These are phyloP conservation scores for Hofmannophila pseudospretella DNA, from an alignment of 2,888 invertebrate species.

Conservation along the genomic window DNA sequence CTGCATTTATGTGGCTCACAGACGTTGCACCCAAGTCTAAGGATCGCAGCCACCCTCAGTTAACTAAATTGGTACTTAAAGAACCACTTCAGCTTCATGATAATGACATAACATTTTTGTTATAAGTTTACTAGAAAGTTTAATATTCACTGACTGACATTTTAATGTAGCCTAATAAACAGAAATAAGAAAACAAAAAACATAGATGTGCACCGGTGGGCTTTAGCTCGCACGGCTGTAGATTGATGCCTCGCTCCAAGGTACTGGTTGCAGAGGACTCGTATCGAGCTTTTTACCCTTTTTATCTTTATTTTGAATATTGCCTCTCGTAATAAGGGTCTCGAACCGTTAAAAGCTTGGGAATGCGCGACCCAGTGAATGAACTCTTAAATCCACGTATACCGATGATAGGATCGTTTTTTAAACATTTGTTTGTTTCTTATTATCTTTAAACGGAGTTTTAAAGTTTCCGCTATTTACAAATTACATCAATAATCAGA, in stretches of 20 bases:
- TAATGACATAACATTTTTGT: too few relatives aligned
- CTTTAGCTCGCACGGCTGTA: constrained; percentile 57
- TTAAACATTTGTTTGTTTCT: constrained; percentile 14
- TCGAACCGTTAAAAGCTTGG: constrained; percentile 51
- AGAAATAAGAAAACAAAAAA: constrained; percentile 54
- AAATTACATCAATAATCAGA: too few relatives aligned
- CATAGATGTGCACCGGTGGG: constrained; percentile 58
- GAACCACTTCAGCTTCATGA: too few relatives aligned
- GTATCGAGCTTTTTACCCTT: constrained; percentile 55
- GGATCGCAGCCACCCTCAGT: too few relatives aligned
- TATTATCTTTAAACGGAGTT: neutral
- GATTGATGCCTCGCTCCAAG: constrained; percentile 59
- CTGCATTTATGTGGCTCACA: too few relatives aligned
- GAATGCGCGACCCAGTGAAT: constrained; percentile 48
- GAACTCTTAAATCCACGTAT: constrained; percentile 49
- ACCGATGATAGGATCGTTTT: constrained; percentile 32
- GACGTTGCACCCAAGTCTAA: too few relatives aligned
- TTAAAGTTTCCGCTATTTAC: neutral
- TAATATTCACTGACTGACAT: constrained; percentile 49
- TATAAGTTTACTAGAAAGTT: too few relatives aligned
- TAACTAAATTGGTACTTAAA: too few relatives aligned
- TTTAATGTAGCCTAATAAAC: constrained; percentile 76
- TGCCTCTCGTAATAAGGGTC: constrained; percentile 61
- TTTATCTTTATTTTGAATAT: constrained; percentile 68
- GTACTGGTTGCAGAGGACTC: constrained; percentile 36